phyloP scores from a whole-genome alignment of 2,888 invertebrate species.

The Pinctada fucata region DNA sequence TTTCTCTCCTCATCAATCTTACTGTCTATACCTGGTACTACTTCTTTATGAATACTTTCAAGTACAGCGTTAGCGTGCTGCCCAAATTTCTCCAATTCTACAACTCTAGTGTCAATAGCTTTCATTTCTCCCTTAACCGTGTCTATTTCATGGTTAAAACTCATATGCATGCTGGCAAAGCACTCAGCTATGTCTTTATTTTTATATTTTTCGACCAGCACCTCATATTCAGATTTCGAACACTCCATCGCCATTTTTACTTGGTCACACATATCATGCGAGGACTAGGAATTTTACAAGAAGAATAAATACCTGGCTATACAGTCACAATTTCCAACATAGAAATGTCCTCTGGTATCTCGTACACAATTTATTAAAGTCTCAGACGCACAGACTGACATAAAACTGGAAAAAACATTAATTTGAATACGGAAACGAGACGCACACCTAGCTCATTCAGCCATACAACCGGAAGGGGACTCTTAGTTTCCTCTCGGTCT shows the following conservation, averaged over 20 bases:
- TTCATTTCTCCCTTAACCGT: background rate
- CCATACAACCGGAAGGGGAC: no score
- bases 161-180: background rate
- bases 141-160: background rate
- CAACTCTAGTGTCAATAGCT: background rate
- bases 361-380: no score
- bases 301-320: no score
- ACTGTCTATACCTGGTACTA: background rate
- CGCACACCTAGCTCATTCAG: no score
- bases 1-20: background rate
- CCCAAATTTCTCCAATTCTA: background rate
- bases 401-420: no score
- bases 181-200: background rate
- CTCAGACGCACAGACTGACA: no score
- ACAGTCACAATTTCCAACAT: no score
- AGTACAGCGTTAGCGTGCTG: background rate
- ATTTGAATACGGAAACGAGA: no score
- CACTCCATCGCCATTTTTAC: background rate
- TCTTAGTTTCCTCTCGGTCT: no score
- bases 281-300: no score
- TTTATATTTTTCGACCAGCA: conserved; percentile 1
- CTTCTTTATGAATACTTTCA: background rate
- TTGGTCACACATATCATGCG: background rate
- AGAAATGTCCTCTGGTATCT: no score
- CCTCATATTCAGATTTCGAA: background rate